These are phyloP conservation scores for Psylliodes chrysocephalus DNA, from an alignment of 2,888 invertebrate genomes.

Conservation along the genomic window DNA sequence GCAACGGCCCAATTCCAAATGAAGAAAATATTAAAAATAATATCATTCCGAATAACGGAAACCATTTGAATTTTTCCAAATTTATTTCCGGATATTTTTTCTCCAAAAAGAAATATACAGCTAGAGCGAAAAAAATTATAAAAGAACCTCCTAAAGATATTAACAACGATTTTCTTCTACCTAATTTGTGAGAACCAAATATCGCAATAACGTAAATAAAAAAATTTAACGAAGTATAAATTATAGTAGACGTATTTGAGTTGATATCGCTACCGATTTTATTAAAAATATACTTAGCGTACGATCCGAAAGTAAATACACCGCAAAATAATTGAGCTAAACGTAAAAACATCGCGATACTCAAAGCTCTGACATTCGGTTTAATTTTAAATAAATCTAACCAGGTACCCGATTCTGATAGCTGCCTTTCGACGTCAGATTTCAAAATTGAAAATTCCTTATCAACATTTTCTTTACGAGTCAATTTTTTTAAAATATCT, in stretches of 20 bases:
- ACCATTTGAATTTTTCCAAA: constrained; percentile 48
- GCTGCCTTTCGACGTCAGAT: constrained; percentile 51
- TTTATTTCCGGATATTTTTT: constrained; percentile 44
- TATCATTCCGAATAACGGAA: constrained; percentile 55
- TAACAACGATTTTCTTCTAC: constrained; percentile 48
- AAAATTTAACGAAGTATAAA: constrained; percentile 41
- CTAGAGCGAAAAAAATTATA: constrained; percentile 27
- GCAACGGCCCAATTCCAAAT: constrained; percentile 53
- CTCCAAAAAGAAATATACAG: constrained; percentile 50
- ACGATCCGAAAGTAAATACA: constrained; percentile 49
- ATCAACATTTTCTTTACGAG: constrained; percentile 47
- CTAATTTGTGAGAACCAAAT: constrained; percentile 47
- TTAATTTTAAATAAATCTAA: constrained; percentile 52
- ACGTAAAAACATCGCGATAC: constrained; percentile 52
- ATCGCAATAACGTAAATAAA: constrained; percentile 34
- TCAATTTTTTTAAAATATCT: constrained; percentile 46
- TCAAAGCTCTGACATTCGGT: constrained; percentile 52
- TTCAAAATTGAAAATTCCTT: constrained; percentile 48
- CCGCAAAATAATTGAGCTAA: constrained; percentile 54
- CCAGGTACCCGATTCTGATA: constrained; percentile 55
- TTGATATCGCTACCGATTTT: constrained; percentile 52
- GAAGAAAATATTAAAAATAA: constrained; percentile 51
- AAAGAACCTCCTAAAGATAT: constrained; percentile 46
- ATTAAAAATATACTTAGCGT: constrained; percentile 55
- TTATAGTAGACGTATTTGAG: constrained; percentile 39